Evolutionary conservation across 2,888 invertebrate genomes (phyloP), one percentile per base, ranked within the genome.

Genomic region (Seira ritae): DNA sequence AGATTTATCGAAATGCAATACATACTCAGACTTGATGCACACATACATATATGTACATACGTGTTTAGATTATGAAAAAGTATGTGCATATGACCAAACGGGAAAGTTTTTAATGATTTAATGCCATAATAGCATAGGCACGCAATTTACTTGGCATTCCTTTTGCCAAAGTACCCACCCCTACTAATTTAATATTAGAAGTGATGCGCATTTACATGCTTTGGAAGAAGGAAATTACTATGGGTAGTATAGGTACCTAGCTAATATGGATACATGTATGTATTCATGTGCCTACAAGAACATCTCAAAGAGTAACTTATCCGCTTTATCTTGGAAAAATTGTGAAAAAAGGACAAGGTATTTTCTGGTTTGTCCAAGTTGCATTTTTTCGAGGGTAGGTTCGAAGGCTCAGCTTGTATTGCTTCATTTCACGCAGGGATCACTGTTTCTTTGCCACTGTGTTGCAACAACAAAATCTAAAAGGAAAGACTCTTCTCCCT

Each of bases 311-410:
- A 8, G 6, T 42, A 42, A 8, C 12, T 42, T 42, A 12, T 42
- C 42, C 42, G 12, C 42, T 12, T 8, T 12, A 42, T 42, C 42
- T 42, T 80, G 80, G 75, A 81, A 81, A 79, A 80, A 19, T 71
- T 79, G 67, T 72, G 80, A 71, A 80, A 80, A 67, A 72, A 55
- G 55, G 75, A 62, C 74, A 69, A 75, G 75, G 81, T 75, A 81
- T 70, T 60, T n/a, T n/a, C n/a, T n/a, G n/a, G n/a, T n/a, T n/a
- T 68, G 69, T 24, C 50, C 17, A 20, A 55, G 68, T 68, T 19
- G 12, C 22, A 37, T 69, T 66, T 77, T 76, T 78, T 67, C 69
- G 81, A 75, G 81, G 81, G 81, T 75, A 75, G 81, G 81, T 81
- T 66, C 75, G 75, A 81, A 71, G 81, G 71, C 31, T 69, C 24